phyloP scores from a whole-genome alignment of 2,797 vertebrate genomes.

The Notoglanidium macrostoma region DNA sequence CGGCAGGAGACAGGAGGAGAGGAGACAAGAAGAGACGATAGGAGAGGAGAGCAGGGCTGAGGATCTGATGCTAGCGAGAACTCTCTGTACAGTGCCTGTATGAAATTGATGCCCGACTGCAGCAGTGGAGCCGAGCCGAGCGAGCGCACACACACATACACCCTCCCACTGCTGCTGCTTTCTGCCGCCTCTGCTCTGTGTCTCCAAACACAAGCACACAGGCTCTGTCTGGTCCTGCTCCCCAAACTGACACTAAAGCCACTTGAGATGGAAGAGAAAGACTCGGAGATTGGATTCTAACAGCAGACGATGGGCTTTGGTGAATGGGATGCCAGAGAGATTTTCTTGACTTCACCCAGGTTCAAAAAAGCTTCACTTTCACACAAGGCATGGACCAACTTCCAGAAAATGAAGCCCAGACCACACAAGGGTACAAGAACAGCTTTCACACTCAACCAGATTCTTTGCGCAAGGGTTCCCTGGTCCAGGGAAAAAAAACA shows the following conservation, averaged over 20 bases:
- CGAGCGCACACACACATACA: slow-evolving; percentile 35
- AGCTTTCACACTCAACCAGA: neutral
- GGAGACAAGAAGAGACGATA: slow-evolving; percentile 11
- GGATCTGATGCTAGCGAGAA: slow-evolving; percentile 36
- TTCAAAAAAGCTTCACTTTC: slow-evolving; percentile 3
- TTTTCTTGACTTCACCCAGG: neutral
- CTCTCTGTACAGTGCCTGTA: slow-evolving; percentile 67
- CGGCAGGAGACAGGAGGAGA: slow-evolving; percentile 26
- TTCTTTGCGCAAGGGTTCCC: neutral
- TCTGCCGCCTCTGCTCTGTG: slow-evolving; percentile 54
- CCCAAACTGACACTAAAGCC: slow-evolving; percentile 21
- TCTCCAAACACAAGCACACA: slow-evolving; percentile 47
- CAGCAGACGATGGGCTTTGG: neutral
- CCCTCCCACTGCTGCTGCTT: slow-evolving; percentile 58
- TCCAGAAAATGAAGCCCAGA: neutral
- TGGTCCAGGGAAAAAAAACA: neutral
- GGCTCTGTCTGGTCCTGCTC: slow-evolving; percentile 47
- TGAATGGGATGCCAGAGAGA: neutral
- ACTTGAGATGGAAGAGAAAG: slow-evolving; percentile 13
- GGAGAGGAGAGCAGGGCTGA: slow-evolving; percentile 32
- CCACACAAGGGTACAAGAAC: neutral
- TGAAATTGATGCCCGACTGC: slow-evolving; percentile 79
- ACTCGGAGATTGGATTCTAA: neutral
- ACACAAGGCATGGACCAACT: neutral
- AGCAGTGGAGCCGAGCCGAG: slow-evolving; percentile 62